phyloP scores from a whole-genome alignment of 1,140 invertebrate genomes.

The Tetragonula clypearis region DNA sequence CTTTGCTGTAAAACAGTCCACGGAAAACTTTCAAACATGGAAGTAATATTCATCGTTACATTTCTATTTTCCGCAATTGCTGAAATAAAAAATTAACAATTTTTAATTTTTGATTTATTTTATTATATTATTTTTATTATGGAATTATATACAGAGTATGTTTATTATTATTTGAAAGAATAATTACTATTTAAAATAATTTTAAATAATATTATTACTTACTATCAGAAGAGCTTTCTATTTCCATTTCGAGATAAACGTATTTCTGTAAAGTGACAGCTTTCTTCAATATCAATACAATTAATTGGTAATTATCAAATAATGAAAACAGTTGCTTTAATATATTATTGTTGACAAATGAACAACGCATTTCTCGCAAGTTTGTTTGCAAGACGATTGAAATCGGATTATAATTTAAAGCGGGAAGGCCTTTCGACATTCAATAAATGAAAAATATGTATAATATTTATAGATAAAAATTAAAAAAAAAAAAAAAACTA shows the following conservation, averaged over 20 bases:
- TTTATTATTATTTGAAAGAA: not conserved
- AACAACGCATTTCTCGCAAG: conserved; percentile 39
- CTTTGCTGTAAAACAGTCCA: conserved; percentile 66
- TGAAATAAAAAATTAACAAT: conserved; percentile 36
- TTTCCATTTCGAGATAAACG: conserved; percentile 14
- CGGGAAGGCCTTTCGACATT: not conserved
- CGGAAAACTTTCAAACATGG: conserved; percentile 60
- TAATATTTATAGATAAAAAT: not conserved
- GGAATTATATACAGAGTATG: not conserved
- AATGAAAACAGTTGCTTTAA: conserved; percentile 61
- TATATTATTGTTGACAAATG: conserved; percentile 66
- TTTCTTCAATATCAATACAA: conserved; percentile 47
- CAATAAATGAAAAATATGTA: not conserved
- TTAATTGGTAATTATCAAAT: conserved; percentile 66
- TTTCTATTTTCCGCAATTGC: conserved; percentile 32
- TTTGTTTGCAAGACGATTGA: conserved; percentile 57
- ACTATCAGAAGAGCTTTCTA: conserved; percentile 52
- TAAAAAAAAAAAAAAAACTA: conserved; percentile 2
- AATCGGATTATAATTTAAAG: conserved; percentile 42
- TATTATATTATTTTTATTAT: not conserved
- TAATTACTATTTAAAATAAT: not conserved
- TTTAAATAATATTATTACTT: conserved; percentile 42
- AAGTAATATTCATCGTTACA: conserved; percentile 32
- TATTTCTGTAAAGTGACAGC: conserved; percentile 28
- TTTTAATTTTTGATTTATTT: conserved; percentile 2